A percentile compares a stretch with the other conserved stretches of the same genome.
Evolutionary conservation across 2,888 invertebrate genomes (phyloP).

Genomic region (Dicyrtoma fusca): DNA sequence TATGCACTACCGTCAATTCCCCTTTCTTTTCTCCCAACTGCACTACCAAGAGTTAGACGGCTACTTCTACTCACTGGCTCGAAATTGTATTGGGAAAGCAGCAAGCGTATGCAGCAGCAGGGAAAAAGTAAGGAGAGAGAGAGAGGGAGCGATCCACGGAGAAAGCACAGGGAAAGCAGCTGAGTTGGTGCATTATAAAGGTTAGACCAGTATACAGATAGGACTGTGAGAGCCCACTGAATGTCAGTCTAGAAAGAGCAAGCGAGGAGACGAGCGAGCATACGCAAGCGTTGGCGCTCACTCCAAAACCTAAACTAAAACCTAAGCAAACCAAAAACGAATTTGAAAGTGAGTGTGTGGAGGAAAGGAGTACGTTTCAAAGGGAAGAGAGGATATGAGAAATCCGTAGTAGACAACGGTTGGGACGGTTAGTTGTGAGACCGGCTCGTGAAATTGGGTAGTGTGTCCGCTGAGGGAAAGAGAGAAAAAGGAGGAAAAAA

Average conservation of each 20-base stretch:
- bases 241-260: background rate
- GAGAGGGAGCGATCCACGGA: background rate
- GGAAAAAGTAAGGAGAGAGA: background rate
- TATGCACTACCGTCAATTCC: no score
- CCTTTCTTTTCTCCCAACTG: background rate
- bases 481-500: background rate
- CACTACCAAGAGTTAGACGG: background rate
- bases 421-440: slow-evolving; percentile 9
- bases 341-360: slow-evolving; percentile 7
- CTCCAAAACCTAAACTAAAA: background rate
- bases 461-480: background rate
- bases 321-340: background rate
- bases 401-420: background rate
- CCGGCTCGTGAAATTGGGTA: slow-evolving; percentile 14
- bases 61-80: no score
- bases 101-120: no score
- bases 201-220: no score
- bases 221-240: background rate
- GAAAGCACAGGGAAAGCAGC: slow-evolving; percentile 6
- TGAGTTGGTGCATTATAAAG: slow-evolving; percentile 13
- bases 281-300: slow-evolving; percentile 29
- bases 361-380: slow-evolving; percentile 11
- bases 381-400: background rate
- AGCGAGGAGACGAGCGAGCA: slow-evolving; percentile 29
- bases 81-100: no score